Base-by-base conservation (phyloP, 2,797 vertebrate species). In the Caiman crocodilus region DNA sequence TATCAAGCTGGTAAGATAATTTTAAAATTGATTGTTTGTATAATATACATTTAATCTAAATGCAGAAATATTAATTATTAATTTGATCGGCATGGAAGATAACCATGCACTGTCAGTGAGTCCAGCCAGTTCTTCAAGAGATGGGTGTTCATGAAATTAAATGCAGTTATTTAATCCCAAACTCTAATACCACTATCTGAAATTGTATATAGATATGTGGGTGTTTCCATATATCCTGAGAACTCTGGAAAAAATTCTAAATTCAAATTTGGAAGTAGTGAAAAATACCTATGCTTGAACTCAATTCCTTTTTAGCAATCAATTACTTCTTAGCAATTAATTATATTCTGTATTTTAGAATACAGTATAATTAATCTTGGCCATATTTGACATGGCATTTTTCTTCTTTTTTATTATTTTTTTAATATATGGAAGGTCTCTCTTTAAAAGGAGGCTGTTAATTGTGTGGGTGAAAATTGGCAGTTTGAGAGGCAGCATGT, bases 1-100 rank as follows among this genome's bases (percentile, higher is more conserved):
- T 99, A 30, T 99, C 98, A 85, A 98, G 98, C 97, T 94, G 99
- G 99, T 99, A 98, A 98, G 98, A 86, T 77, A 63, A 75, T 93
- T 42, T 55, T 87, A 21, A 84, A 61, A 2, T 30, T 84, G 55
- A 14, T 71, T 92, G 7, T 79, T 15, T 83, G 35, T 80, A 77
- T 87, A 82, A 76, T 63, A 18, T 79, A 79, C 55, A 76, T 77
- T 12, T 82, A 73, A 92, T 94, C 85, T 80, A 11, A 69, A 14
- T 86, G 30, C 56, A 26, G 3, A 88, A 74, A 4, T 78, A 59
- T 77, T n/a, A 64, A 12, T 25, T 88, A 0, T 55, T 6, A 25
- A 78, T 67, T 26, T 87, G 82, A 56, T 69, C 78, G 32, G 42
- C 67, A 79, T 4, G 69, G 35, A 50, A 64, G 56, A 28, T 69